Evolutionary conservation across 2,113 vertebrate species (phyloP), one percentile per base, ranked within the genome.

Genomic region (Hepsetus odoe): DNA sequence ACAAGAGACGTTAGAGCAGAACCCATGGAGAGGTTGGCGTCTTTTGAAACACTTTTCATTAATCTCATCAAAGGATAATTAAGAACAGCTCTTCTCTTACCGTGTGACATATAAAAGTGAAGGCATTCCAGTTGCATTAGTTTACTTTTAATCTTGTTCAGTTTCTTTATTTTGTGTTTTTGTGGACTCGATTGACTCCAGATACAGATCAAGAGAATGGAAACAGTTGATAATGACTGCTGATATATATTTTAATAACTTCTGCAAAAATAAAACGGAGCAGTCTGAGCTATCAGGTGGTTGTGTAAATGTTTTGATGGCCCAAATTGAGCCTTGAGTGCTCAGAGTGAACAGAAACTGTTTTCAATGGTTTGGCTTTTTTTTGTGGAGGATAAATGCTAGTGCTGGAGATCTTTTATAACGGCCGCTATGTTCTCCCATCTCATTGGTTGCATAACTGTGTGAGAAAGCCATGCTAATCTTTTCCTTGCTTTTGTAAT

Each of bases 231-330:
- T 46, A 61, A 38, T 62, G 40, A 67, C 35, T 53, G 30, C 30
- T 55, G 65, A 32, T 64, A 51, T 62, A 71, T 71, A 56, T 51
- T 46, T 40, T 46, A 72, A 30, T 62, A 35, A 22, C 66, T 26
- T 75, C 51, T 44, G 32, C 24, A 64, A 18, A 73, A 65, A 80
- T 72, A 64, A 73, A 73, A 64, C 18, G 44, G 16, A 33, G 9
- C 1, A 46, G 30, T 35, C 72, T 46, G 55, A 38, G 46, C 59
- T 64, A 35, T 58, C 35, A 59, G 32, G 62, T 32, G 55, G 24
- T 71, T 68, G 30, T 65, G 13, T 44, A 53, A 44, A 61, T 35
- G 20, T 76, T 81, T 76, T 81, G 59, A 72, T 44, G 56, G 70
- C 42, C 53, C 28, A 68, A 33, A 68, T 49, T n/a, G 26, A 46